Conservation (phyloP, 2,888 invertebrate species). For the Atethmia centrago region DNA sequence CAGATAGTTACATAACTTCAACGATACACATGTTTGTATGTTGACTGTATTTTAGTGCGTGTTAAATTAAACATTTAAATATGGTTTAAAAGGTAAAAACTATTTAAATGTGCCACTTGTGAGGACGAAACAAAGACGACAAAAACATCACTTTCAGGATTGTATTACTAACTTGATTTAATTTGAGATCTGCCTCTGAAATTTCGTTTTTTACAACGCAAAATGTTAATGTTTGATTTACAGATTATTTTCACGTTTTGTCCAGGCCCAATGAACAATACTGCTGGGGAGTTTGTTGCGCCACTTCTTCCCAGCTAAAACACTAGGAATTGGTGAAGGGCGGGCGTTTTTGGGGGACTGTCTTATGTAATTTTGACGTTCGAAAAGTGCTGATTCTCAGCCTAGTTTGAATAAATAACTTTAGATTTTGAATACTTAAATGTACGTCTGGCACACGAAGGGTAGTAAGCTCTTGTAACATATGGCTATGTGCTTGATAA, state of each 20-base stretch:
- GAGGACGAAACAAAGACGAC: neutral
- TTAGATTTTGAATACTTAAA: neutral
- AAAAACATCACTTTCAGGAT: neutral
- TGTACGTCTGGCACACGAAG: neutral
- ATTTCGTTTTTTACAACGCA: neutral
- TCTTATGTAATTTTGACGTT: too few relatives aligned
- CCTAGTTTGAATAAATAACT: too few relatives aligned
- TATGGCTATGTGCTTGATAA: neutral
- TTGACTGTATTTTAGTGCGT: conserved; percentile 10
- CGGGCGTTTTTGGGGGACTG: too few relatives aligned
- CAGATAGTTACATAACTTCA: conserved; percentile 9
- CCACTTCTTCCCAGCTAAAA: too few relatives aligned
- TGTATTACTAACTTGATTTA: neutral
- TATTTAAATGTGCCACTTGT: neutral
- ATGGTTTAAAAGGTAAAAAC: conserved; percentile 14
- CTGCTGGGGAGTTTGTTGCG: too few relatives aligned
- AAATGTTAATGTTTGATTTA: neutral
- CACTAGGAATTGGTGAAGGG: too few relatives aligned
- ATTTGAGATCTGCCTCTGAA: neutral
- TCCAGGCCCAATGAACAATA: too few relatives aligned
- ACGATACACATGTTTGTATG: neutral
- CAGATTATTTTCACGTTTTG: neutral
- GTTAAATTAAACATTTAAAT: conserved; percentile 20
- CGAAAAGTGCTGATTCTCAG: too few relatives aligned
- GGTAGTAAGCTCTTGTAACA: neutral